Conservation (phyloP, 2,797 vertebrate species). For the Bufotes viridis region DNA sequence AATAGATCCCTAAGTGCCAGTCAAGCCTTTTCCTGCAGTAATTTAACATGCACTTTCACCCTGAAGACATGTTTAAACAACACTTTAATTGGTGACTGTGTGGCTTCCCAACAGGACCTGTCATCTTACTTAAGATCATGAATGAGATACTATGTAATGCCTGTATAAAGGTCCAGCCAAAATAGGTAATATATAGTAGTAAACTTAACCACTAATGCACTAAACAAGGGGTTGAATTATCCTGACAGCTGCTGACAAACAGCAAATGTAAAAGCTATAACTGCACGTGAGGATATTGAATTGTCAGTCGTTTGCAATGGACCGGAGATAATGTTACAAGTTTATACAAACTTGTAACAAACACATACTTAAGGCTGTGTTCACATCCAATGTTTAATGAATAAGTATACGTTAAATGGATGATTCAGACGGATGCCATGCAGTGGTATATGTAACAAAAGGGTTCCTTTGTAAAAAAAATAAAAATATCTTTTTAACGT, state of each 20-base stretch:
- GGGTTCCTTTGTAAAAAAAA: no score
- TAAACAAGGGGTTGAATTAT: neutral
- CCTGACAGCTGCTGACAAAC: neutral
- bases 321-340: neutral
- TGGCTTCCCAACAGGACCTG: slow-evolving; percentile 19
- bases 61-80: slow-evolving; percentile 38
- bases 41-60: slow-evolving; percentile 34
- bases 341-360: neutral
- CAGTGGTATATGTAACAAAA: no score
- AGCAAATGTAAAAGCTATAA: neutral
- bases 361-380: neutral
- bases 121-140: neutral
- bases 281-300: neutral
- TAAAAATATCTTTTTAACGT: no score
- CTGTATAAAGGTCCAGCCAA: neutral
- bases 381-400: no score
- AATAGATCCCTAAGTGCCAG: slow-evolving; percentile 23
- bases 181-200: neutral
- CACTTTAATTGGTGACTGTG: slow-evolving; percentile 42
- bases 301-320: neutral
- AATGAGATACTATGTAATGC: neutral
- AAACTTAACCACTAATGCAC: neutral
- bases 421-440: no score
- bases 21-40: slow-evolving; percentile 24
- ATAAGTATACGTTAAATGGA: no score